phyloP scores from a whole-genome alignment of 2,797 vertebrate species.

The Phrynocephalus vlangalii region DNA sequence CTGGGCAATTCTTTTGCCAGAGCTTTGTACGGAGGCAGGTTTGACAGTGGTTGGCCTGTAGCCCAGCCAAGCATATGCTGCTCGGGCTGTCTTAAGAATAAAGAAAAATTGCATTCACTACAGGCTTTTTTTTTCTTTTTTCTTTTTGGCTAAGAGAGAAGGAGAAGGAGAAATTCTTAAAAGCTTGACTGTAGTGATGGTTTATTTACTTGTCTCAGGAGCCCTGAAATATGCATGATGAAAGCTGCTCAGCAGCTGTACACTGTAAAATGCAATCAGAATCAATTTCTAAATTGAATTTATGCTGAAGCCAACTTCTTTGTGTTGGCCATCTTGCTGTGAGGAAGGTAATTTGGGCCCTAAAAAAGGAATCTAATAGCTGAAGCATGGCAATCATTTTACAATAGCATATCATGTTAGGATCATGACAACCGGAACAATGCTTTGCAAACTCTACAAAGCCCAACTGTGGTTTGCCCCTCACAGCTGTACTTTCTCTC shows the following conservation, averaged over 20 bases:
- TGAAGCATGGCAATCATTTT: background rate
- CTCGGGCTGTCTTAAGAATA: slow-evolving; percentile 40
- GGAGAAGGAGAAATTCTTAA: background rate
- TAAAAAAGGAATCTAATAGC: background rate
- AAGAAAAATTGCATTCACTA: slow-evolving; percentile 33
- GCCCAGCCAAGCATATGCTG: slow-evolving; percentile 33
- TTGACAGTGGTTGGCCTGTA: background rate
- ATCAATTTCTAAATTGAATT: slow-evolving; percentile 29
- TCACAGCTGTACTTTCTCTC: background rate
- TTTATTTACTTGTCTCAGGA: slow-evolving; percentile 31
- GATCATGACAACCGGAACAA: background rate
- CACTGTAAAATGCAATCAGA: slow-evolving; percentile 16
- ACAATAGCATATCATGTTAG: background rate
- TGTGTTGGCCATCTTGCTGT: slow-evolving; percentile 20
- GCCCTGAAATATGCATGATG: background rate
- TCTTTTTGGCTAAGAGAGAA: background rate
- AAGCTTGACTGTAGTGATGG: slow-evolving; percentile 3
- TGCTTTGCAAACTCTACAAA: background rate
- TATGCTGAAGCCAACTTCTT: background rate
- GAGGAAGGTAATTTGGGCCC: background rate
- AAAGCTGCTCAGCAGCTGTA: background rate
- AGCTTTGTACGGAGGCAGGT: slow-evolving; percentile 28
- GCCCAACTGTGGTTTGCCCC: background rate
- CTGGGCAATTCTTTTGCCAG: background rate
- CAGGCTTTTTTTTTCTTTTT: slow-evolving; percentile 33